Conservation (phyloP, 2,888 invertebrate genomes). For the Diogma glabrata region DNA sequence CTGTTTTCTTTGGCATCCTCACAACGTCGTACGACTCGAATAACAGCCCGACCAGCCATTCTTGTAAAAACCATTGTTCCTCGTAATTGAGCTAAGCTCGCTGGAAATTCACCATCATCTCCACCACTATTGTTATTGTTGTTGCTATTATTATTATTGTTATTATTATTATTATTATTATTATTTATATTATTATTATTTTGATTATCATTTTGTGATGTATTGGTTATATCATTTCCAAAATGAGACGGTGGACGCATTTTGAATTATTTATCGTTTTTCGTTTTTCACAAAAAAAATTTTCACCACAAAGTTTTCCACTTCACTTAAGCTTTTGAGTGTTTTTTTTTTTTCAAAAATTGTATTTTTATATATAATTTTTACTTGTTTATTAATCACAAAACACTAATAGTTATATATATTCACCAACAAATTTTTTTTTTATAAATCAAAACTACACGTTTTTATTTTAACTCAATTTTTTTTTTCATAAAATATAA, state of each 20-base stretch:
- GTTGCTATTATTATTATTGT: slow-evolving; percentile 21
- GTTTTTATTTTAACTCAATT: not conserved
- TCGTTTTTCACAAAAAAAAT: not conserved
- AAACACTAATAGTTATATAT: no score
- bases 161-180: slow-evolving; percentile 19
- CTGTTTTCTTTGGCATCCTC: slow-evolving; percentile 85
- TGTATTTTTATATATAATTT: no score
- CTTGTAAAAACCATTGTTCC: slow-evolving; percentile 74
- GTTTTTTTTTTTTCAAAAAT: no score
- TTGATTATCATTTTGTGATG: slow-evolving; percentile 17
- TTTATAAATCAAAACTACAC: no score
- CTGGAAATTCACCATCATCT: slow-evolving; percentile 23
- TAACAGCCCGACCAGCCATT: slow-evolving; percentile 76
- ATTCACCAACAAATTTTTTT: no score
- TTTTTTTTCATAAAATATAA: not conserved
- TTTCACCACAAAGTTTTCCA: not conserved
- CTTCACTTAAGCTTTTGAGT: no score
- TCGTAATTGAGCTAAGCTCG: slow-evolving; percentile 45
- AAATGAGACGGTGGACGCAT: slow-evolving; percentile 63
- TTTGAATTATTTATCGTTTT: slow-evolving; percentile 27
- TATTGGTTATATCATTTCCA: slow-evolving; percentile 51
- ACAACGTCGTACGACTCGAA: slow-evolving; percentile 78
- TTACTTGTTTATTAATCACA: no score
- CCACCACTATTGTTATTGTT: slow-evolving; percentile 20
- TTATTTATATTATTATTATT: slow-evolving; percentile 22